phyloP scores from a whole-genome alignment of 2,797 vertebrate species.

The Ceyx erithaca region DNA sequence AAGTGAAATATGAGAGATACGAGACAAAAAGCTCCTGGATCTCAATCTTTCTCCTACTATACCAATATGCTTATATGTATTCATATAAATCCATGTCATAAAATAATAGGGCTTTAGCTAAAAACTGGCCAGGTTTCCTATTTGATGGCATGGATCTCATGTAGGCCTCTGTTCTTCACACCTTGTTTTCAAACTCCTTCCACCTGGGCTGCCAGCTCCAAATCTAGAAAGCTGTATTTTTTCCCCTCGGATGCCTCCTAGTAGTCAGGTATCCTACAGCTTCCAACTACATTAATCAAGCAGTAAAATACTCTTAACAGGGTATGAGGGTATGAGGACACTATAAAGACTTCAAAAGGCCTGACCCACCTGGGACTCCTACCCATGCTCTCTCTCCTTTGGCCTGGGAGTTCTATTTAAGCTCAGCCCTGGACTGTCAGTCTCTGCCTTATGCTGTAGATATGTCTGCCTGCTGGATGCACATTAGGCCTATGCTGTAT shows the following conservation, averaged over 20 bases:
- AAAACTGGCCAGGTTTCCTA: not conserved
- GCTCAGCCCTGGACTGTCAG: accelerated
- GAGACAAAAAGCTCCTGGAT: not conserved
- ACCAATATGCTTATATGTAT: not conserved
- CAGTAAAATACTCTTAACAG: not conserved
- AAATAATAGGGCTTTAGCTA: not conserved
- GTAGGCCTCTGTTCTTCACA: not conserved
- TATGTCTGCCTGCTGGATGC: accelerated
- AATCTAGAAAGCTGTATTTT: not conserved
- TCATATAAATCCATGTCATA: not conserved
- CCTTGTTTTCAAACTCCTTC: not conserved
- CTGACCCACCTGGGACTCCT: not conserved
- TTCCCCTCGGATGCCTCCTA: not conserved
- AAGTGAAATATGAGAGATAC: not conserved
- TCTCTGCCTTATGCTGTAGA: accelerated
- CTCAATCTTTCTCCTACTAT: not conserved
- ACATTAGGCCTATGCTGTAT: accelerated
- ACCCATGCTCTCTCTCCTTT: not conserved
- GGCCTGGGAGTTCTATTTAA: not conserved
- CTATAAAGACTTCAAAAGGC: not conserved
- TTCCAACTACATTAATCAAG: not conserved
- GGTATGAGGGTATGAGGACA: not conserved
- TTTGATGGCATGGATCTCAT: not conserved
- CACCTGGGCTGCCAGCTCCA: not conserved
- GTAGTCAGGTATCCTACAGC: not conserved